phyloP scores from a whole-genome alignment of 2,888 invertebrate species.

The Cecidostiba fungosa region DNA sequence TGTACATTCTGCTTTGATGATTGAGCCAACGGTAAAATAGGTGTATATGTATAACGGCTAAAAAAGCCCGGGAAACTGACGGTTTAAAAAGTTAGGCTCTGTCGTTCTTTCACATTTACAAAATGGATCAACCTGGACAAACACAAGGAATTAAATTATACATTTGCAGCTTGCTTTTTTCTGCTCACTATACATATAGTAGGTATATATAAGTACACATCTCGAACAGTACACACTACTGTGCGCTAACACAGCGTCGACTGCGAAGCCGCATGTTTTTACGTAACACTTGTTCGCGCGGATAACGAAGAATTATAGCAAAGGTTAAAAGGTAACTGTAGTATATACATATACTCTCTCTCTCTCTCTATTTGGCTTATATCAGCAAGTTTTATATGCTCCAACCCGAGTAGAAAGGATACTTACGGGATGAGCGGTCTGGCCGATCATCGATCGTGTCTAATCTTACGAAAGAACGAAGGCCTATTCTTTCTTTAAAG shows the following conservation, averaged over 20 bases:
- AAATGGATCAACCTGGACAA: background rate
- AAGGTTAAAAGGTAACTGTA: constrained; percentile 32
- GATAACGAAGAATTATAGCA: constrained; percentile 36
- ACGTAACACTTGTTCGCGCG: constrained; percentile 32
- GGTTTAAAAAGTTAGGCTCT: constrained; percentile 22
- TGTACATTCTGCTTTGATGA: background rate
- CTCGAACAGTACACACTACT: background rate
- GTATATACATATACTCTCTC: too few species aligned
- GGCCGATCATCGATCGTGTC: too few species aligned
- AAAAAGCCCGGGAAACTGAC: background rate
- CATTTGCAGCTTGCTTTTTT: background rate
- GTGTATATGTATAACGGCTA: background rate
- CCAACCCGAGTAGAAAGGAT: too few species aligned
- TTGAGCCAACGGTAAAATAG: constrained; percentile 24
- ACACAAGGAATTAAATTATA: constrained; percentile 7
- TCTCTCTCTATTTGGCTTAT: constrained; percentile 17
- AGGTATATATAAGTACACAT: too few species aligned
- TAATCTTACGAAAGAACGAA: too few species aligned
- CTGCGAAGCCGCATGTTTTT: constrained; percentile 47
- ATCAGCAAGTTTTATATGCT: constrained; percentile 35
- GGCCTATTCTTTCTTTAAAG: too few species aligned
- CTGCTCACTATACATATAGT: background rate
- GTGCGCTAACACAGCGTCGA: constrained; percentile 6
- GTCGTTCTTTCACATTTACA: constrained; percentile 27
- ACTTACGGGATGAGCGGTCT: too few species aligned